These are phyloP conservation scores for Cotesia glomerata DNA, from an alignment of 1,140 invertebrate species.

Conservation along the genomic window DNA sequence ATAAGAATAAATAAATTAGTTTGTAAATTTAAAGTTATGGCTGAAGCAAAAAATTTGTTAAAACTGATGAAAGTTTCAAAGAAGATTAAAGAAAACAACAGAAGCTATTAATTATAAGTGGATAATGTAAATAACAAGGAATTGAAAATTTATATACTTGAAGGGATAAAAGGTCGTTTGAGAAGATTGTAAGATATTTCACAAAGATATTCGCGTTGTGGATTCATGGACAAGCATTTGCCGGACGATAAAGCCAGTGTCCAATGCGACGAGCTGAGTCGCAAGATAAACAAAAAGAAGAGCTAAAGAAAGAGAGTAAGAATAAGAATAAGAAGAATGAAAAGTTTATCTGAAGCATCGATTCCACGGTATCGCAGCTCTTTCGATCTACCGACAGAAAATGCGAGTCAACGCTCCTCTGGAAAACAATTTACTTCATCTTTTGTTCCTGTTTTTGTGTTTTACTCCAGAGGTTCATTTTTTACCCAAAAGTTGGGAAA, in stretches of 20 bases:
- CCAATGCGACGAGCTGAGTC: neutral
- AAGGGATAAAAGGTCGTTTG: neutral
- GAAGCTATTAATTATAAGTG: neutral
- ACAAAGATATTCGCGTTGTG: conserved; percentile 3
- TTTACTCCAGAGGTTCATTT: too few species aligned
- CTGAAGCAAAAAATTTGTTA: too few species aligned
- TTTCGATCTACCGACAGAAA: conserved; percentile 18
- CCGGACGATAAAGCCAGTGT: conserved; percentile 17
- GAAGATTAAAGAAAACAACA: neutral
- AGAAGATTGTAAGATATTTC: conserved; percentile 3
- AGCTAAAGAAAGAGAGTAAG: neutral
- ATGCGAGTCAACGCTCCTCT: neutral
- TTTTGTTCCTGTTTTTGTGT: neutral
- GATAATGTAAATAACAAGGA: neutral
- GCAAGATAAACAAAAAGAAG: too few species aligned
- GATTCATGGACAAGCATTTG: conserved; percentile 18
- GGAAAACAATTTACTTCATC: neutral
- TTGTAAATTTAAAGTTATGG: too few species aligned
- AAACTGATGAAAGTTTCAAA: too few species aligned
- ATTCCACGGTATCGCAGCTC: neutral
- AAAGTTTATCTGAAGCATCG: conserved; percentile 5
- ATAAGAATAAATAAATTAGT: too few species aligned
- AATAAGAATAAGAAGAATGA: too few species aligned
- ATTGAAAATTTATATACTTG: neutral
- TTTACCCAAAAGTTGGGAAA: too few species aligned